A percentile compares a stretch with the other conserved stretches of the same genome.
Conservation (phyloP, 1,140 invertebrate genomes). For the Papilio polyxenes region DNA sequence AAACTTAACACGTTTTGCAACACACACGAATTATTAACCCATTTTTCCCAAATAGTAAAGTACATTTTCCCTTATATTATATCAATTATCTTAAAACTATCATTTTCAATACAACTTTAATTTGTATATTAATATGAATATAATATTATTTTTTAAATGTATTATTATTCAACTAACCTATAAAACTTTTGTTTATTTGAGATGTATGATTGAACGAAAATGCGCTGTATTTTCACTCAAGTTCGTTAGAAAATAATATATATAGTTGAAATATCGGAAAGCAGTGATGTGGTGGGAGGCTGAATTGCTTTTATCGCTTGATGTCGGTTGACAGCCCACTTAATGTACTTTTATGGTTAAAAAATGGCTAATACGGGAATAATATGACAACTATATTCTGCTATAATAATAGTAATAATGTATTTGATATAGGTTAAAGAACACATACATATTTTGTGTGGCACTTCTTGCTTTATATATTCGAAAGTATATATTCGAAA, state of each 20-base stretch:
- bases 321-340: constrained; percentile 31
- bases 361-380: constrained; percentile 1
- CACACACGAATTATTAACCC: too few relatives aligned
- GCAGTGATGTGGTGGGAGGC: constrained; percentile 18
- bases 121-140: too few relatives aligned
- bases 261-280: constrained; percentile 33
- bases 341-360: constrained; percentile 35
- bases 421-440: not conserved
- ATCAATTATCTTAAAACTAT: too few relatives aligned
- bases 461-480: not conserved
- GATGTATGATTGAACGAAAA: not conserved
- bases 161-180: not conserved
- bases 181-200: not conserved
- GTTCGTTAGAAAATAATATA: constrained; percentile 35
- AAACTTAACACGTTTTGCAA: too few relatives aligned
- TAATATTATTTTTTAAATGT: too few relatives aligned
- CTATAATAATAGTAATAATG: not conserved
- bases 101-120: too few relatives aligned
- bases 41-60: too few relatives aligned
- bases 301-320: constrained; percentile 29
- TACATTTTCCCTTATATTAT: too few relatives aligned
- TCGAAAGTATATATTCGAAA: too few relatives aligned
- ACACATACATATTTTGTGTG: not conserved
- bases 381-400: not conserved
- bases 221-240: not conserved